A percentile compares a stretch with the other conserved stretches of the same genome.
Conservation (phyloP, 2,797 vertebrate genomes). For the Aplochiton taeniatus region DNA sequence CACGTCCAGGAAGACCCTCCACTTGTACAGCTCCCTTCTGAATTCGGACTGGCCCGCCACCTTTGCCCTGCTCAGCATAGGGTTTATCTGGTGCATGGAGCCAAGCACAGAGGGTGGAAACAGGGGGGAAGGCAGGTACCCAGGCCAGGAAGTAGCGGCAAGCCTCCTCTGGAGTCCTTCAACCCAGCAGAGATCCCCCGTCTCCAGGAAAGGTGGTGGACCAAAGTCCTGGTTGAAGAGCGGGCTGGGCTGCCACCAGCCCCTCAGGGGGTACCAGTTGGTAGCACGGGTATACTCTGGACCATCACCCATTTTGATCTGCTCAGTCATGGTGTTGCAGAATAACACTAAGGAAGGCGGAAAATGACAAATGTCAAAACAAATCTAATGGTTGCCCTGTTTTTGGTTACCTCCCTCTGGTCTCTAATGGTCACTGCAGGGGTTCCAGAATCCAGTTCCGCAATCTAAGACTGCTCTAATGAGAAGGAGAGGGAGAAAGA, state of each 20-base stretch:
- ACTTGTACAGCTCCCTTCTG: conserved; percentile 53
- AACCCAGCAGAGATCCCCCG: conserved; percentile 57
- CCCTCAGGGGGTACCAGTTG: conserved; percentile 55
- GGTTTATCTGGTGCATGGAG: conserved; percentile 30
- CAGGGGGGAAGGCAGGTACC: conserved; percentile 54
- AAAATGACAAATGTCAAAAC: background rate
- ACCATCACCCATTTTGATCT: conserved; percentile 44
- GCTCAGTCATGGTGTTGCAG: conserved; percentile 37
- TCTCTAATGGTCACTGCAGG: background rate
- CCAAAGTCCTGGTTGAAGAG: conserved; percentile 67
- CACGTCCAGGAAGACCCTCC: conserved; percentile 76
- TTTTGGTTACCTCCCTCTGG: background rate
- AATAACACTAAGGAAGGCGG: conserved; percentile 4
- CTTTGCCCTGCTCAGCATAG: conserved; percentile 38
- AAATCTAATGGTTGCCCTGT: conserved; percentile 8
- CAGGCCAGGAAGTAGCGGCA: conserved; percentile 59
- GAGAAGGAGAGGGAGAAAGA: conserved; percentile 15
- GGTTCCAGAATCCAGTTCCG: background rate
- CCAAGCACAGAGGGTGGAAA: conserved; percentile 56
- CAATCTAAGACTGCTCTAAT: conserved; percentile 35
- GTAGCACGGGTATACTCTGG: conserved; percentile 33
- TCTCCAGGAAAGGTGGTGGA: conserved; percentile 60
- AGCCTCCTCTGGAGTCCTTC: conserved; percentile 59
- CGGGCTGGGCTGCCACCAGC: conserved; percentile 58
- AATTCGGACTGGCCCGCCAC: conserved; percentile 41